A percentile compares a stretch with the other conserved stretches of the same genome.
Conservation (phyloP, 2,797 vertebrate species). For the Kryptopterus vitreolus region DNA sequence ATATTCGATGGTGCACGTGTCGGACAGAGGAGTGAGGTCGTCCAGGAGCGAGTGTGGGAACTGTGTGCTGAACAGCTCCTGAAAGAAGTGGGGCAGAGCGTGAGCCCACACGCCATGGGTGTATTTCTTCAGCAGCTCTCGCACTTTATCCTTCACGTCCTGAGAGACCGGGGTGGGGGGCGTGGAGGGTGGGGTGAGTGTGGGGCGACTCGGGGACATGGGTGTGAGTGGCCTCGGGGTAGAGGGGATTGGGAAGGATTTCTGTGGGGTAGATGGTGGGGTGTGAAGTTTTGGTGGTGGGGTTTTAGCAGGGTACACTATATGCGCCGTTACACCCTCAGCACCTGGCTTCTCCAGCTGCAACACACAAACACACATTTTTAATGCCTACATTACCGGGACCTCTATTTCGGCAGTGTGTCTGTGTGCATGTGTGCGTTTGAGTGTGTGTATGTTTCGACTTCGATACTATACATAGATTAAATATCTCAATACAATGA, state of each 20-base stretch:
- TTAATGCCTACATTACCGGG: neutral
- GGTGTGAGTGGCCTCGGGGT: neutral
- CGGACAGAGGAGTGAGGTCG: slow-evolving; percentile 77
- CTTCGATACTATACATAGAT: too few relatives aligned
- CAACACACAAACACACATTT: neutral
- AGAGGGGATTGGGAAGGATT: slow-evolving; percentile 9
- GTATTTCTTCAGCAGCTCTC: slow-evolving; percentile 83
- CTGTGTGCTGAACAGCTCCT: slow-evolving; percentile 84
- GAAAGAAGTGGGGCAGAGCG: slow-evolving; percentile 85
- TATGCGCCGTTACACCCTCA: slow-evolving; percentile 65
- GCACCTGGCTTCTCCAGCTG: slow-evolving; percentile 66
- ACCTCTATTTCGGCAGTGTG: too few relatives aligned
- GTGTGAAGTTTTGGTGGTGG: slow-evolving; percentile 25
- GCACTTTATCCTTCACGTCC: slow-evolving; percentile 75
- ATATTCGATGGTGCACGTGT: slow-evolving; percentile 83
- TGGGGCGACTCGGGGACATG: neutral
- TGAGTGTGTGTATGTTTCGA: slow-evolving; percentile 4
- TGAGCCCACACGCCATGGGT: slow-evolving; percentile 86
- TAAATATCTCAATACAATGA: too few relatives aligned
- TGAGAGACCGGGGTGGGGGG: slow-evolving; percentile 52
- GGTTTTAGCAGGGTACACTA: slow-evolving; percentile 81
- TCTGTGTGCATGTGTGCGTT: neutral
- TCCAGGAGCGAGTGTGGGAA: slow-evolving; percentile 79
- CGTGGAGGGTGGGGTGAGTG: slow-evolving; percentile 43
- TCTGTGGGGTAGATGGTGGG: neutral